These are phyloP conservation scores for Ceyx melanurus DNA, from an alignment of 2,113 vertebrate species.

Conservation along the genomic window DNA sequence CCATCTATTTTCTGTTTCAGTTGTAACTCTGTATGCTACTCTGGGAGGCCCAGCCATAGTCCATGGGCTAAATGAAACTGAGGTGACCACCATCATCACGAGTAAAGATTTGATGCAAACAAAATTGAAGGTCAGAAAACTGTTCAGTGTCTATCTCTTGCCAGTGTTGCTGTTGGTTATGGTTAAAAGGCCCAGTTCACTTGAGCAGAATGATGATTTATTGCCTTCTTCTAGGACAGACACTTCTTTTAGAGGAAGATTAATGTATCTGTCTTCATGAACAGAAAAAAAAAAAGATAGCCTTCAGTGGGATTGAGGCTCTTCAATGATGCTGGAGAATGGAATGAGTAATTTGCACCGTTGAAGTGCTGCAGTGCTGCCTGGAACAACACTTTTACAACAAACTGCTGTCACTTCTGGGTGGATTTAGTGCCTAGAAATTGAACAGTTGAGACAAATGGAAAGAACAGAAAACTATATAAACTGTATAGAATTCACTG, in stretches of 20 bases:
- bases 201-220: not conserved
- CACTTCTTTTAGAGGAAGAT: not conserved
- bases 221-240: not conserved
- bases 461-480: not conserved
- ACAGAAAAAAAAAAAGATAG: not conserved
- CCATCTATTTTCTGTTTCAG: constrained; percentile 65
- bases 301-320: not conserved
- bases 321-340: not conserved
- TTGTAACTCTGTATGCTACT: constrained; percentile 93
- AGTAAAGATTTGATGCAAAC: constrained; percentile 91
- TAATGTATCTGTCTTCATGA: not conserved
- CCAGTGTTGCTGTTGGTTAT: not conserved
- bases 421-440: not conserved
- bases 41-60: constrained; percentile 91
- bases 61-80: constrained; percentile 90
- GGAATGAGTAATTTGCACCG: not conserved
- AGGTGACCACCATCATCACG: constrained; percentile 93
- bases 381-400: not conserved
- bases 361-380: not conserved
- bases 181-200: not conserved
- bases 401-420: not conserved
- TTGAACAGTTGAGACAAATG: not conserved
- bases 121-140: constrained; percentile 85
- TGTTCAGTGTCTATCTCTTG: not conserved
- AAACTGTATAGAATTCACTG: not conserved